These are phyloP conservation scores for Nebria salina DNA, from an alignment of 2,888 invertebrate species.

Conservation along the genomic window DNA sequence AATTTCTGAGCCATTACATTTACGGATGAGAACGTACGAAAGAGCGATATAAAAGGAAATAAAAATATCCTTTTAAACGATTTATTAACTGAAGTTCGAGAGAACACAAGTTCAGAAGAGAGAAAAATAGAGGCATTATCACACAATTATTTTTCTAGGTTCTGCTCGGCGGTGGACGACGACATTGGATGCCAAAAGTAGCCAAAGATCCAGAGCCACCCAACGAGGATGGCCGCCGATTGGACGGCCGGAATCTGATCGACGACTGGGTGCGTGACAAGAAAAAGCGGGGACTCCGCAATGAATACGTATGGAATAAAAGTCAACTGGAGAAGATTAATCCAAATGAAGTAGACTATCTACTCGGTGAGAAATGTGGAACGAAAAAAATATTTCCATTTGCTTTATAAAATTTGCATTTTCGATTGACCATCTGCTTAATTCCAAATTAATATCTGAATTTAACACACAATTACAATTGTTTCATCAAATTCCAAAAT, in stretches of 20 bases:
- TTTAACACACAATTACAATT: background rate
- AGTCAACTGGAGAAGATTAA: slow-evolving; percentile 77
- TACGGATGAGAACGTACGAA: slow-evolving; percentile 5
- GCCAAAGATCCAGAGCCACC: slow-evolving; percentile 76
- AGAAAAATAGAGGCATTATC: slow-evolving; percentile 9
- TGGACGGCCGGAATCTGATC: slow-evolving; percentile 81
- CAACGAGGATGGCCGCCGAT: slow-evolving; percentile 75
- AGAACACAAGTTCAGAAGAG: background rate
- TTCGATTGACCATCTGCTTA: background rate
- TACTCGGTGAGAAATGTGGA: slow-evolving; percentile 70
- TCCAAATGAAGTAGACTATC: slow-evolving; percentile 75
- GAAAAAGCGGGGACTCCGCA: slow-evolving; percentile 72
- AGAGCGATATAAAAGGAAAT: slow-evolving; percentile 10
- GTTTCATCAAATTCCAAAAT: slow-evolving; percentile 3
- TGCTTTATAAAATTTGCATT: slow-evolving; percentile 6
- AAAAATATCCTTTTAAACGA: slow-evolving; percentile 31
- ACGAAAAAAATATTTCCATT: slow-evolving; percentile 2
- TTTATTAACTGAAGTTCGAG: slow-evolving; percentile 21
- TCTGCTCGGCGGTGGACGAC: slow-evolving; percentile 79
- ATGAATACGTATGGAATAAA: slow-evolving; percentile 78
- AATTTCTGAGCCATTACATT: slow-evolving; percentile 17
- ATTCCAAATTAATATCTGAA: background rate
- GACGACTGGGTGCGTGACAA: slow-evolving; percentile 83
- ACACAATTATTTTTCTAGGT: slow-evolving; percentile 67
- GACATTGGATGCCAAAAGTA: slow-evolving; percentile 79